A percentile compares a stretch with the other conserved stretches of the same genome.
phyloP scores from a whole-genome alignment of 2,113 vertebrate species.

The Mus spicilegus region DNA sequence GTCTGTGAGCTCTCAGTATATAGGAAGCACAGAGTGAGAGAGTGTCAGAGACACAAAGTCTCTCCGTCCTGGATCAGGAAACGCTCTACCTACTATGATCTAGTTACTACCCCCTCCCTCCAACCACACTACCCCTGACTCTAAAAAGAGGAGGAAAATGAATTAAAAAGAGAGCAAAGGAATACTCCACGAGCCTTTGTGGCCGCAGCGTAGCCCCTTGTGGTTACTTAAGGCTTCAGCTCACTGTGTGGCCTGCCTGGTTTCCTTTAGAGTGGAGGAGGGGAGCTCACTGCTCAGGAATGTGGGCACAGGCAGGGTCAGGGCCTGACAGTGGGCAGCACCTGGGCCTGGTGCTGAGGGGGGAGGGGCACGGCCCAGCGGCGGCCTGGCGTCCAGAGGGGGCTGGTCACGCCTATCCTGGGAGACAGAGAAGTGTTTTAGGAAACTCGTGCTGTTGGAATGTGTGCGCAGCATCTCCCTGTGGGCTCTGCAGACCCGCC shows the following conservation, averaged over 20 bases:
- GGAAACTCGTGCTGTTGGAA: not conserved
- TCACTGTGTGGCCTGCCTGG: constrained; percentile 52
- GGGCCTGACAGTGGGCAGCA: not conserved
- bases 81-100: not conserved
- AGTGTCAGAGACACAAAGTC: not conserved
- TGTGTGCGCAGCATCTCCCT: constrained; percentile 51
- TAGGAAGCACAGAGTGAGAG: rapidly evolving
- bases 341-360: not conserved
- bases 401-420: not conserved
- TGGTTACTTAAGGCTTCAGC: constrained; percentile 24
- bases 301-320: not conserved
- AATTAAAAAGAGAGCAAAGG: not conserved
- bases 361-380: not conserved
- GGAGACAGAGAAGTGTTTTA: not conserved
- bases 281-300: not conserved
- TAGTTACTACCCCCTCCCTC: not conserved
- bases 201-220: constrained; percentile 36
- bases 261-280: not conserved
- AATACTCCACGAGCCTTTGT: not conserved
- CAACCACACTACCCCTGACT: not conserved
- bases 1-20: not conserved
- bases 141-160: not conserved
- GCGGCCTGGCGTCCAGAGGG: rapidly evolving
- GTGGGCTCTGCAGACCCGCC: not conserved
- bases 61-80: not conserved